phyloP scores from a whole-genome alignment of 2,888 invertebrate species.

The Gymnosoma rotundatum region DNA sequence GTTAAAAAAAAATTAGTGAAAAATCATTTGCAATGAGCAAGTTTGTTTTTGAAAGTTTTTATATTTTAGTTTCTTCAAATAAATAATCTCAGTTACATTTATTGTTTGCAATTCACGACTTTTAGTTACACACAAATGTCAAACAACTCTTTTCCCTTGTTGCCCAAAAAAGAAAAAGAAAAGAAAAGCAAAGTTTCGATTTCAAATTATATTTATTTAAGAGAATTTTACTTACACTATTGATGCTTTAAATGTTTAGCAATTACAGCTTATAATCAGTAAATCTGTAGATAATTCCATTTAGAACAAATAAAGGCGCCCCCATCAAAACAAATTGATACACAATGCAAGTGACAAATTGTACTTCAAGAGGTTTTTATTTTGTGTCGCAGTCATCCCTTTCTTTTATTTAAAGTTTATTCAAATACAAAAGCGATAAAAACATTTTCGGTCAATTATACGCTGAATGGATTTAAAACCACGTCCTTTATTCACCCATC shows the following conservation, averaged over 20 bases:
- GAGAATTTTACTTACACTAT: constrained; percentile 44
- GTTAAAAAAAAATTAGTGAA: too few relatives aligned
- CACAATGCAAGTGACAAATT: constrained; percentile 35
- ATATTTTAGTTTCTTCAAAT: too few relatives aligned
- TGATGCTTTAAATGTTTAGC: constrained; percentile 47
- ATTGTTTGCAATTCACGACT: too few relatives aligned
- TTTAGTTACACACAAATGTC: too few relatives aligned
- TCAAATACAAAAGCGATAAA: constrained; percentile 65
- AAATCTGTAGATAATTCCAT: constrained; percentile 68
- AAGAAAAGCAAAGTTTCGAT: constrained; percentile 43
- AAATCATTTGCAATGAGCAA: too few relatives aligned
- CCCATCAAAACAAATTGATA: constrained; percentile 63
- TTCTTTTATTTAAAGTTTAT: constrained; percentile 8
- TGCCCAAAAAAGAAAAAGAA: background rate
- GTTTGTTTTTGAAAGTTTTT: too few relatives aligned
- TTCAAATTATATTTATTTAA: constrained; percentile 40
- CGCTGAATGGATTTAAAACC: constrained; percentile 65
- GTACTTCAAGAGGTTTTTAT: constrained; percentile 38
- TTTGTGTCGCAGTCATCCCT: constrained; percentile 4
- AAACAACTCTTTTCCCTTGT: too few relatives aligned
- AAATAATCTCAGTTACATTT: too few relatives aligned
- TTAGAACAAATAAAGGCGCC: constrained; percentile 68
- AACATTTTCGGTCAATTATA: constrained; percentile 70
- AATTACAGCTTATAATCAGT: constrained; percentile 66
- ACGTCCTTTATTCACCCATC: constrained; percentile 34